phyloP scores from a whole-genome alignment of 2,113 vertebrate genomes.

The Apteryx mantelli region DNA sequence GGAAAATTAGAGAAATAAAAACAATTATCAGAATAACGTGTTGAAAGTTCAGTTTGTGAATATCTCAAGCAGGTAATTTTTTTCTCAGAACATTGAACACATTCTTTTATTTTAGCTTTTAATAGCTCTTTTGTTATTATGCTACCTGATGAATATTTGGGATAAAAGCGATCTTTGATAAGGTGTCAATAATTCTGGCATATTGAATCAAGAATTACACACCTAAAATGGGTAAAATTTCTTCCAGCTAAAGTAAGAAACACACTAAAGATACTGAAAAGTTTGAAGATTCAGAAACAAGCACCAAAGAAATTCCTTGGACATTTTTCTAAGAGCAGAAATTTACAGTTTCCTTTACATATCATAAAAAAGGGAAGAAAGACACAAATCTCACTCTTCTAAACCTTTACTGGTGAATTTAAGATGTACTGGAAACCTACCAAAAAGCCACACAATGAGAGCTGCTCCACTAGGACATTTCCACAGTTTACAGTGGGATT shows the following conservation, averaged over 20 bases:
- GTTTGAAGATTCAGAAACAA: neutral
- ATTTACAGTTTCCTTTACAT: neutral
- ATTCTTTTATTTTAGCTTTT: neutral
- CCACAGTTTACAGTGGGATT: neutral
- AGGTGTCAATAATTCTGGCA: neutral
- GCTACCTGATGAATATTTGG: neutral
- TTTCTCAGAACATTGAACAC: neutral
- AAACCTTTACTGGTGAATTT: neutral
- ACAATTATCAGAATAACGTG: neutral
- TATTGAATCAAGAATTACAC: neutral
- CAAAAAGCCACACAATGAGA: too few species aligned
- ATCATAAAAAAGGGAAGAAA: neutral
- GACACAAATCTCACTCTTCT: neutral
- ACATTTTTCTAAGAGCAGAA: too few species aligned
- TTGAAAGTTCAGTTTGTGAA: neutral
- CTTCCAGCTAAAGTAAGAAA: neutral
- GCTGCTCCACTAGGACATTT: too few species aligned
- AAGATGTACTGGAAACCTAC: too few species aligned
- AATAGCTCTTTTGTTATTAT: neutral
- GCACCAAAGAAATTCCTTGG: neutral
- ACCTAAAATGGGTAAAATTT: neutral
- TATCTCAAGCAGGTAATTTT: neutral
- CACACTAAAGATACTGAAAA: neutral
- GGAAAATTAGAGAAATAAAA: neutral
- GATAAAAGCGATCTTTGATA: neutral